phyloP scores from a whole-genome alignment of 2,113 vertebrate genomes.

The Setophaga petechia region DNA sequence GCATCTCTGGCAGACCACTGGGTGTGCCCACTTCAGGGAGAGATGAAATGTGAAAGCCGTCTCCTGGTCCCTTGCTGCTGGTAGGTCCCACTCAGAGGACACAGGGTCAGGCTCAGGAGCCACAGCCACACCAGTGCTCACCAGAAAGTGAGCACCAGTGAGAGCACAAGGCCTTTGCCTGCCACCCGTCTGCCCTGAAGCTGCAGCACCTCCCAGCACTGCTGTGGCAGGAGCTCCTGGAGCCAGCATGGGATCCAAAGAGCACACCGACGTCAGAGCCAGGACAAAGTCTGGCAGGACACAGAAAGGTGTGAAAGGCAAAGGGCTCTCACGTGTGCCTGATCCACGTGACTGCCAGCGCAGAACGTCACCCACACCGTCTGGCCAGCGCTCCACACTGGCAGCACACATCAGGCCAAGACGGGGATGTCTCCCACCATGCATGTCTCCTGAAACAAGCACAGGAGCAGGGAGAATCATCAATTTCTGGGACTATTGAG shows the following conservation, averaged over 20 bases:
- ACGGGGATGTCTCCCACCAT: rapidly evolving
- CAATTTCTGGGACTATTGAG: background rate
- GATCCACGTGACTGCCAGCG: background rate
- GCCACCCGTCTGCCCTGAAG: background rate
- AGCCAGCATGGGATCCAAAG: background rate
- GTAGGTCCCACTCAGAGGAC: background rate
- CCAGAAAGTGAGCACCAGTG: background rate
- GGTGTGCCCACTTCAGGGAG: background rate
- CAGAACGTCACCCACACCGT: rapidly evolving
- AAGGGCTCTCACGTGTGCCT: background rate
- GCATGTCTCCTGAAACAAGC: background rate
- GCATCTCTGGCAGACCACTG: background rate
- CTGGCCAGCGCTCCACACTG: background rate
- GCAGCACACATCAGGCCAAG: background rate
- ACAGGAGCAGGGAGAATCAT: background rate
- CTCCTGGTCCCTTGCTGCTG: background rate
- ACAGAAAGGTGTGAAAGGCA: background rate
- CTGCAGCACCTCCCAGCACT: rapidly evolving
- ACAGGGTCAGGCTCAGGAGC: background rate
- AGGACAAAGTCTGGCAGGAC: slow-evolving; percentile 53
- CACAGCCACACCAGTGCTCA: rapidly evolving
- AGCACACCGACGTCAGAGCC: background rate
- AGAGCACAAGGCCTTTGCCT: rapidly evolving
- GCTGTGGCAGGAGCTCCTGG: background rate
- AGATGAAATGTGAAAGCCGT: background rate